Percentiles rank a stretch among this genome's conserved stretches.
Conservation (phyloP, 2,797 vertebrate genomes). For the Dicrostonyx torquatus region DNA sequence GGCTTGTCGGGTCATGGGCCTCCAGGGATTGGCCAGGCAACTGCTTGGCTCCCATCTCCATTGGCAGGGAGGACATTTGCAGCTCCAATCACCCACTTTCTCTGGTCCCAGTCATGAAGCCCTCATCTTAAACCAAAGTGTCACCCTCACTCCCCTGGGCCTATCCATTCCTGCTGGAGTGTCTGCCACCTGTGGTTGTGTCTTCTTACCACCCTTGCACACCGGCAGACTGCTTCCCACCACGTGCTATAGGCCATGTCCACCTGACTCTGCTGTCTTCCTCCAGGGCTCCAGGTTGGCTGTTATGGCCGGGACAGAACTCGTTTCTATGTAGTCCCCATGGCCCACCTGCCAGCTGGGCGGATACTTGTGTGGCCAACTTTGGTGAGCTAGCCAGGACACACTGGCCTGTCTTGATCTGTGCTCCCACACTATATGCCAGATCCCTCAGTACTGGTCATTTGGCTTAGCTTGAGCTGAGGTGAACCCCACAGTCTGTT, state of each 20-base stretch:
- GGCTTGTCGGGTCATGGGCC: too few species aligned
- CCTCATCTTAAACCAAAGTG: background rate
- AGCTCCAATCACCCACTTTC: background rate
- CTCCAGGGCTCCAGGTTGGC: background rate
- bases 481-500: background rate
- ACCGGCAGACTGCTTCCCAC: background rate
- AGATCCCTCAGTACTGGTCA: accelerated
- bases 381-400: background rate
- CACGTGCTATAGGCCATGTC: too few species aligned
- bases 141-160: background rate
- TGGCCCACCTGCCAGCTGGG: too few species aligned
- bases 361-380: background rate
- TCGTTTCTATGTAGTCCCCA: accelerated
- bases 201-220: background rate
- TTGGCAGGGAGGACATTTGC: background rate
- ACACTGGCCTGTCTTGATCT: background rate
- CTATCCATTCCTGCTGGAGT: background rate
- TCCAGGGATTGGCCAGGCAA: background rate
- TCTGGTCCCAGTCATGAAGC: accelerated
- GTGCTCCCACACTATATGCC: accelerated
- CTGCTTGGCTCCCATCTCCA: background rate
- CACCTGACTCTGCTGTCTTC: background rate
- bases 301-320: too few species aligned
- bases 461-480: background rate
- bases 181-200: background rate